Conservation (phyloP, 2,113 vertebrate species). For the Melierax canorus region DNA sequence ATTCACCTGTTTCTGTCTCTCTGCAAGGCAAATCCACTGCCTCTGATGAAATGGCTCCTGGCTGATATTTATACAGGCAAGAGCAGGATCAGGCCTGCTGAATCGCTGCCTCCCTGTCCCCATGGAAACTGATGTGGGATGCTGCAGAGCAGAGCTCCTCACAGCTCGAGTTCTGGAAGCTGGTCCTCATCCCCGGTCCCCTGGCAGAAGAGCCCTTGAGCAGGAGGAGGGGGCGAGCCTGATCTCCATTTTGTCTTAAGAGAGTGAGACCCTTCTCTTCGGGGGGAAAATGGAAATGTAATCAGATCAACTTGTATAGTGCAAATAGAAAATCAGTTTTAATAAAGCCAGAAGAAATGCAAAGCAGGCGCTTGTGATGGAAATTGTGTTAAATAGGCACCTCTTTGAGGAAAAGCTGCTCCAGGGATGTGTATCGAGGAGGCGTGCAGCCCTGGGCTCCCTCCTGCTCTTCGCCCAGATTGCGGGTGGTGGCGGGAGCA, state of each 20-base stretch:
- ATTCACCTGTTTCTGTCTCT: fast-evolving
- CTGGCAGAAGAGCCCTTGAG: constrained; percentile 26
- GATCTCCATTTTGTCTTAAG: not conserved
- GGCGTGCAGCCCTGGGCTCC: not conserved
- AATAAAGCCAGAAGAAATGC: constrained; percentile 81
- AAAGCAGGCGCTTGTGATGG: constrained; percentile 78
- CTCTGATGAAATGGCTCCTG: not conserved
- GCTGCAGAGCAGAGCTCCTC: not conserved
- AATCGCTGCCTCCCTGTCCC: constrained; percentile 15
- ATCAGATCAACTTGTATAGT: constrained; percentile 79
- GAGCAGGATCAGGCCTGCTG: not conserved
- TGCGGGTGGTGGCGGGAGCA: not conserved
- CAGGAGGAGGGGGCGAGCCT: not conserved
- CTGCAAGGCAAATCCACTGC: fast-evolving
- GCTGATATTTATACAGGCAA: not conserved
- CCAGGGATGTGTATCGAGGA: constrained; percentile 29
- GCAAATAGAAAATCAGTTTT: constrained; percentile 83
- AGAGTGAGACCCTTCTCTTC: constrained; percentile 47
- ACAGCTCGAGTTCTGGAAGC: not conserved
- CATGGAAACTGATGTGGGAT: constrained; percentile 54
- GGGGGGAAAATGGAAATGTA: constrained; percentile 78
- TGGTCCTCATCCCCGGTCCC: not conserved
- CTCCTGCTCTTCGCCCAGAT: not conserved
- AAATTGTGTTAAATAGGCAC: constrained; percentile 71
- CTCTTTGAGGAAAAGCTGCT: constrained; percentile 57